Conservation (phyloP, 2,888 invertebrate genomes). For the Conchocele bisecta region DNA sequence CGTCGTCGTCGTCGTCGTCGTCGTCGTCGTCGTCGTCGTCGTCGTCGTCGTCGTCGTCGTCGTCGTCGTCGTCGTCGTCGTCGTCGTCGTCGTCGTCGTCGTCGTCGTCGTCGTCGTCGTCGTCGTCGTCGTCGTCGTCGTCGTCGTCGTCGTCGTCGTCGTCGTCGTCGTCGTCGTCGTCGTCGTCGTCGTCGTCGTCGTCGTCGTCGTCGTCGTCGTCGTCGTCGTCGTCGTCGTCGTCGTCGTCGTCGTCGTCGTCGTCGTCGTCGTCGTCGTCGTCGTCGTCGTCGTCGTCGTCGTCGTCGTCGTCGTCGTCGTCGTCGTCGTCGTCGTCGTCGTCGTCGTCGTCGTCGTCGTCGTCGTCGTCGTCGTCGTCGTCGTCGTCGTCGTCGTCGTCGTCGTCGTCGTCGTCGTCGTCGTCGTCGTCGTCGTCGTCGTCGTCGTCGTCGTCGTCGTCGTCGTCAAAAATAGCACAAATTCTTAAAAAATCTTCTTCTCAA, state of each 20-base stretch:
- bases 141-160: neutral
- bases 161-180: neutral
- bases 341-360: conserved; percentile 40
- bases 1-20: neutral
- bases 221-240: neutral
- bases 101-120: neutral
- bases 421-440: conserved; percentile 29
- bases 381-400: conserved; percentile 40
- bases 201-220: conserved; percentile 39
- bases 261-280: conserved; percentile 19
- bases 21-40: neutral
- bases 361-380: conserved; percentile 40
- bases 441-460: neutral
- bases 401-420: conserved; percentile 39
- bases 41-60: neutral
- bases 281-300: conserved; percentile 37
- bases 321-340: conserved; percentile 41
- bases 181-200: conserved; percentile 1
- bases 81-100: neutral
- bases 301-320: conserved; percentile 37
- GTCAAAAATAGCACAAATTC: no score
- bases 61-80: neutral
- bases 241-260: neutral
- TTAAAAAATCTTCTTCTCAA: no score
- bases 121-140: neutral